Percentiles rank a stretch among this genome's conserved stretches.
Conservation (phyloP, 2,113 vertebrate species). For the Anarhynchus alexandrinus region DNA sequence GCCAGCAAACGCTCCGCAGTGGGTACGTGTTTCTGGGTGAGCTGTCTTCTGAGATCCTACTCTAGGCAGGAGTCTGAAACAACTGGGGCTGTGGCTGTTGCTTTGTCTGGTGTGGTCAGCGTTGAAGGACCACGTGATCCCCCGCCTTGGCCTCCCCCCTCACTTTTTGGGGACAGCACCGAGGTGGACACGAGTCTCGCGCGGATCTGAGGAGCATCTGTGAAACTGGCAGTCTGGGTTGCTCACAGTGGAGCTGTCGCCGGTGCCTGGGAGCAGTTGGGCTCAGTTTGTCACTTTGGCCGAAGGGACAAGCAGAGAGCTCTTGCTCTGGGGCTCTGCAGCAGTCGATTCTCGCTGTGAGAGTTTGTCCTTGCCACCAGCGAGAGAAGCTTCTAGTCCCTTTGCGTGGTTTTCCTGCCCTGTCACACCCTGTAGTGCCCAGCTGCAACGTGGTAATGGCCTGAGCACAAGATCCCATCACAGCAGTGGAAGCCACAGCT, state of each 20-base stretch:
- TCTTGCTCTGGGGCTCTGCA: neutral
- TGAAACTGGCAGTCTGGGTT: neutral
- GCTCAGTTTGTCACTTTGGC: neutral
- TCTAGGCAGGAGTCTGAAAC: neutral
- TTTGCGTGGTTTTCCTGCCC: neutral
- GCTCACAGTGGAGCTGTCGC: neutral
- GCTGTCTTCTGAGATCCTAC: neutral
- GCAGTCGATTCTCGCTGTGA: neutral
- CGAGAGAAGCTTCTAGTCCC: neutral
- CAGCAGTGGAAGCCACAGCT: neutral
- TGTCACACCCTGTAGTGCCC: neutral
- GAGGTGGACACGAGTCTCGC: rapidly evolving
- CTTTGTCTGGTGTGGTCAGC: rapidly evolving
- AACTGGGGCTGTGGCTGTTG: rapidly evolving
- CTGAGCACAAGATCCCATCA: neutral
- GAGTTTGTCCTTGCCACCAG: slow-evolving; percentile 20
- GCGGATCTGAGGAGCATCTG: neutral
- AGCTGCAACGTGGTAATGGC: neutral
- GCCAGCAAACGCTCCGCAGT: rapidly evolving
- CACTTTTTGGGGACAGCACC: rapidly evolving
- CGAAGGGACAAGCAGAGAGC: neutral
- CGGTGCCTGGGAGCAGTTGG: neutral
- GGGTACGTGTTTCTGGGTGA: neutral
- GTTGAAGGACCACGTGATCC: rapidly evolving
- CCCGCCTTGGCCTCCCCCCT: neutral